phyloP scores from a whole-genome alignment of 2,888 invertebrate genomes.

The Amphimallon solstitiale region DNA sequence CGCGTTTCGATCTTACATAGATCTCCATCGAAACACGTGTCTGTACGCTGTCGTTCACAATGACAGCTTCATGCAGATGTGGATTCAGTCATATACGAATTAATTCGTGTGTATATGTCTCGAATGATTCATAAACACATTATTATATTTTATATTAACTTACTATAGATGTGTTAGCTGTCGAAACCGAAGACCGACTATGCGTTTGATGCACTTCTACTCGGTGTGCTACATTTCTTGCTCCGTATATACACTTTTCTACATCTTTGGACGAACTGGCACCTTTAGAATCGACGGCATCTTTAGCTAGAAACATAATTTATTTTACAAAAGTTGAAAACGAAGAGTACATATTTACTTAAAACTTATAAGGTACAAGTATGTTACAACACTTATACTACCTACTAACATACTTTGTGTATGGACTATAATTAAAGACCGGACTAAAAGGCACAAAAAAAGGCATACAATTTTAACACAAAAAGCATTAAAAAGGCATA shows the following conservation, averaged over 20 bases:
- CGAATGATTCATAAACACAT: not conserved
- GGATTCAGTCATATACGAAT: too few relatives aligned
- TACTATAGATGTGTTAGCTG: constrained; percentile 43
- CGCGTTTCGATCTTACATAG: too few relatives aligned
- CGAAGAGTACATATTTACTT: not conserved
- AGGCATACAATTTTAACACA: too few relatives aligned
- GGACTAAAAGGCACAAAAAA: not conserved
- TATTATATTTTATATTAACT: constrained; percentile 22
- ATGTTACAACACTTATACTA: too few relatives aligned
- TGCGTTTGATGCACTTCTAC: constrained; percentile 65
- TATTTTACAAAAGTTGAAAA: not conserved
- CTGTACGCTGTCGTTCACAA: too few relatives aligned
- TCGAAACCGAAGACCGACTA: constrained; percentile 65
- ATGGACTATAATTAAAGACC: too few relatives aligned
- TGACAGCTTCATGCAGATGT: too few relatives aligned
- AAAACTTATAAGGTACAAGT: not conserved
- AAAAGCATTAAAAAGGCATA: too few relatives aligned
- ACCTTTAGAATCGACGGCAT: constrained; percentile 58
- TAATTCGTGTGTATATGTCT: too few relatives aligned
- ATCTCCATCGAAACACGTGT: too few relatives aligned
- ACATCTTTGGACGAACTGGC: constrained; percentile 60
- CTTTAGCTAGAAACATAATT: constrained; percentile 60
- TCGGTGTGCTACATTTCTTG: constrained; percentile 54
- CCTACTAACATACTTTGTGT: too few relatives aligned
- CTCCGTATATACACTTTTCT: constrained; percentile 60